These are phyloP conservation scores for Centropus bengalensis DNA, from an alignment of 2,113 vertebrate genomes.

Conservation along the genomic window DNA sequence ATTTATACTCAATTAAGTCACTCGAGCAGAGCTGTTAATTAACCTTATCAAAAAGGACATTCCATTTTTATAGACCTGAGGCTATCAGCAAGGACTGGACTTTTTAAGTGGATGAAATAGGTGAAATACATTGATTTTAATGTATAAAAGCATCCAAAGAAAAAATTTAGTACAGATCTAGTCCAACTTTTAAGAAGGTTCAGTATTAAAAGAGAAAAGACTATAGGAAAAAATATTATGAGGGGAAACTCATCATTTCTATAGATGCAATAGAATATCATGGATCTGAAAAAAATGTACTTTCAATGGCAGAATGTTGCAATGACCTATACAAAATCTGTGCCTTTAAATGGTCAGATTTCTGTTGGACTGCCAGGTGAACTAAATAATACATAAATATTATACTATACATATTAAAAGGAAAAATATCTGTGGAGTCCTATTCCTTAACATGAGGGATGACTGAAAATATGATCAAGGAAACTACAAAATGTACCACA, in stretches of 20 bases:
- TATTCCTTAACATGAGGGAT: not conserved
- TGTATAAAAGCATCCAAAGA: not conserved
- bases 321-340: not conserved
- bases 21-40: conserved; percentile 70
- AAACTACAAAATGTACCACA: not conserved
- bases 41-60: conserved; percentile 72
- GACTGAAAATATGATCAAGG: not conserved
- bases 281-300: rapidly evolving
- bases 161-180: not conserved
- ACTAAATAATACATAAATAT: not conserved
- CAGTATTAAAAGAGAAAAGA: not conserved
- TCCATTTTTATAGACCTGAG: conserved; percentile 71
- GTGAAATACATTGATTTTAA: conserved; percentile 27
- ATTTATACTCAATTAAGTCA: conserved; percentile 71
- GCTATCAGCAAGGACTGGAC: conserved; percentile 54
- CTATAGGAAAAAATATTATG: not conserved
- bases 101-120: conserved; percentile 55
- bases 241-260: not conserved
- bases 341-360: conserved; percentile 10
- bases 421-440: not conserved
- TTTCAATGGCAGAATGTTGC: not conserved
- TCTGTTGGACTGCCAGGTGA: not conserved
- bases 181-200: not conserved
- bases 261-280: not conserved
- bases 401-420: not conserved